Conservation (phyloP, 2,797 vertebrate species). For the Myiotriccus ornatus region DNA sequence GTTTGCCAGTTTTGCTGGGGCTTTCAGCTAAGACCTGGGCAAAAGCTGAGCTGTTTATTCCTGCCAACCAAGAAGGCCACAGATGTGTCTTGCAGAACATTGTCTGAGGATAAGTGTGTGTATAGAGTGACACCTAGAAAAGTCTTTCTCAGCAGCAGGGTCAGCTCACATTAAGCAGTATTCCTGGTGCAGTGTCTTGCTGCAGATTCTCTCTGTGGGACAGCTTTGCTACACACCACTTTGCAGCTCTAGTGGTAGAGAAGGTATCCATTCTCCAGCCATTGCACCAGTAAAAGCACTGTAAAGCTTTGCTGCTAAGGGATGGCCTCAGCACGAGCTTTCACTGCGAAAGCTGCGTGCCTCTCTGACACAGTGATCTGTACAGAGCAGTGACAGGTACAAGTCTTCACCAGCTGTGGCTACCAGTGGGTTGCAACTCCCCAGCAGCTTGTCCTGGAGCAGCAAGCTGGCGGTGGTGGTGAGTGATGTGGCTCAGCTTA, state of each 20-base stretch:
- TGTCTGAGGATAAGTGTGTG: background rate
- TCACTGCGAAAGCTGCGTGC: rapidly evolving
- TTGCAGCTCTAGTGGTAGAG: background rate
- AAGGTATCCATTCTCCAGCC: background rate
- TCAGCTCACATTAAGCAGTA: background rate
- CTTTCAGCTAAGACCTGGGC: background rate
- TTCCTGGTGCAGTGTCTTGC: background rate
- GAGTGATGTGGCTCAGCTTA: background rate
- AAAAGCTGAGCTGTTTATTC: background rate
- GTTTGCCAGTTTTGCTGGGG: background rate
- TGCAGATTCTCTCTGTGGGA: background rate
- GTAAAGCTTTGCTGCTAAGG: background rate
- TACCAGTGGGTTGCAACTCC: background rate
- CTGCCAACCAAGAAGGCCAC: background rate
- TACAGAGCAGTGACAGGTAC: background rate
- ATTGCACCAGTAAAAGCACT: background rate
- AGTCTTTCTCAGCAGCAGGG: background rate
- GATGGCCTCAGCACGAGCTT: background rate
- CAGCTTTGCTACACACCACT: background rate
- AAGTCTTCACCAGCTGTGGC: background rate
- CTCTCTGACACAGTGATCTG: background rate
- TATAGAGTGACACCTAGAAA: background rate
- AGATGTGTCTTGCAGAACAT: background rate
- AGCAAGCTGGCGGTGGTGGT: background rate
- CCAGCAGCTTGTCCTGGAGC: background rate